Percentiles rank a stretch among this genome's conserved stretches.
Conservation (phyloP, 1,140 invertebrate species). For the Conopomorpha cramerella region DNA sequence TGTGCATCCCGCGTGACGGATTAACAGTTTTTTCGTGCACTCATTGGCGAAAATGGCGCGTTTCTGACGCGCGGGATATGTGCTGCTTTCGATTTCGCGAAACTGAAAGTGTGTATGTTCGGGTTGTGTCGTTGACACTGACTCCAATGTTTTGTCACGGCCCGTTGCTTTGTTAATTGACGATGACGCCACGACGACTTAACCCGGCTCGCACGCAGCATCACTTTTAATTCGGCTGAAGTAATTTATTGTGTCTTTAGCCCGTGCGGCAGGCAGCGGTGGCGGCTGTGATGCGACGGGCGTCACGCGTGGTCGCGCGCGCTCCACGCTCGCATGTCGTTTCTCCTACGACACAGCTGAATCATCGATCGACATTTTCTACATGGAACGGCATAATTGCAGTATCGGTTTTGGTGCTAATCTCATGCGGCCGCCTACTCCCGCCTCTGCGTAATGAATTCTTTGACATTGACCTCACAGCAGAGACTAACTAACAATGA, state of each 20-base stretch:
- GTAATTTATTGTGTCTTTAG: slow-evolving; percentile 33
- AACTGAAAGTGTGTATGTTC: slow-evolving; percentile 52
- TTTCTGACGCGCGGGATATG: slow-evolving; percentile 27
- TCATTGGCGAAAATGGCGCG: slow-evolving; percentile 31
- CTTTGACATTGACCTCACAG: no score
- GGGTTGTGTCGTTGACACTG: slow-evolving; percentile 44
- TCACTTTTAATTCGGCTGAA: slow-evolving; percentile 31
- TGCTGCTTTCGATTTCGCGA: slow-evolving; percentile 46
- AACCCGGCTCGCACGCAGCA: slow-evolving; percentile 39
- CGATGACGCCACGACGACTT: slow-evolving; percentile 14
- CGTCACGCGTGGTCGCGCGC: slow-evolving; percentile 6
- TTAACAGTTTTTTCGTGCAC: slow-evolving; percentile 29
- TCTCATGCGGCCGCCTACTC: no score
- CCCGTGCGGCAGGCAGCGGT: no score
- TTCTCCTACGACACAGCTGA: background rate
- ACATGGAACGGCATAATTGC: no score
- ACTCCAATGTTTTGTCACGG: slow-evolving; percentile 40
- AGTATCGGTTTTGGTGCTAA: no score
- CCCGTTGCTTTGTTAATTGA: slow-evolving; percentile 23
- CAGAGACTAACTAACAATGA: no score
- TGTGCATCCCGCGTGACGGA: slow-evolving; percentile 26
- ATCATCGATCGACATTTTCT: no score
- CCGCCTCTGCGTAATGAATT: no score
- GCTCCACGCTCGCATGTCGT: background rate
- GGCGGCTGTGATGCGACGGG: slow-evolving; percentile 13